phyloP scores from a whole-genome alignment of 1,140 invertebrate species.

The Wasmannia auropunctata region DNA sequence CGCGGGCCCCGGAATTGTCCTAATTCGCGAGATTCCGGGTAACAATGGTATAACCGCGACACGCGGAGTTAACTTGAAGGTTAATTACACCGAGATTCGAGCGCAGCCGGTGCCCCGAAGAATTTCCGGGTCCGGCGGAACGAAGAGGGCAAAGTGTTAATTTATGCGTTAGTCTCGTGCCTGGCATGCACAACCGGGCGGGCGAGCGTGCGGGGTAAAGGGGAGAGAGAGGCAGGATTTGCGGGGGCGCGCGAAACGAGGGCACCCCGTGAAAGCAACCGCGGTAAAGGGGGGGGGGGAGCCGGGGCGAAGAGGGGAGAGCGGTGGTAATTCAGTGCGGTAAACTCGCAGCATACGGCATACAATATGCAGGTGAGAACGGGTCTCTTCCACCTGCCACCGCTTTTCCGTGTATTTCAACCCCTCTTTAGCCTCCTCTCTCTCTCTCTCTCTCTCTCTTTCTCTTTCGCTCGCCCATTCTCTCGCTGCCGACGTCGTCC shows the following conservation, averaged over 20 bases:
- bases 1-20: background rate
- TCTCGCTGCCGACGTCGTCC: constrained; percentile 4
- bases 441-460: background rate
- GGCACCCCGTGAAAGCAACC: constrained; percentile 43
- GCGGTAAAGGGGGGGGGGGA: constrained; percentile 6
- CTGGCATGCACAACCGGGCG: constrained; percentile 27
- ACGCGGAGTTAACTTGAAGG: constrained; percentile 46
- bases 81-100: constrained; percentile 64
- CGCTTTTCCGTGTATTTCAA: constrained; percentile 46
- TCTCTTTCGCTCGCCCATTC: background rate
- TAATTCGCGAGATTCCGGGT: constrained; percentile 41
- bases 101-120: constrained; percentile 43
- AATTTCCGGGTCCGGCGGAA: constrained; percentile 24
- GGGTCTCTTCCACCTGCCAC: constrained; percentile 61
- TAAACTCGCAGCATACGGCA: constrained; percentile 75
- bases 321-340: constrained; percentile 77
- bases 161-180: constrained; percentile 59
- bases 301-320: too few relatives aligned
- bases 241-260: background rate
- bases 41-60: constrained; percentile 41
- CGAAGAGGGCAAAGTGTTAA: constrained; percentile 53
- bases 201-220: background rate
- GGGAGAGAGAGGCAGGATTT: too few relatives aligned
- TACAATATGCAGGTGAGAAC: constrained; percentile 75
- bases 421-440: background rate